These are phyloP conservation scores for Megalopta genalis DNA, from an alignment of 1,140 invertebrate species.

Conservation along the genomic window DNA sequence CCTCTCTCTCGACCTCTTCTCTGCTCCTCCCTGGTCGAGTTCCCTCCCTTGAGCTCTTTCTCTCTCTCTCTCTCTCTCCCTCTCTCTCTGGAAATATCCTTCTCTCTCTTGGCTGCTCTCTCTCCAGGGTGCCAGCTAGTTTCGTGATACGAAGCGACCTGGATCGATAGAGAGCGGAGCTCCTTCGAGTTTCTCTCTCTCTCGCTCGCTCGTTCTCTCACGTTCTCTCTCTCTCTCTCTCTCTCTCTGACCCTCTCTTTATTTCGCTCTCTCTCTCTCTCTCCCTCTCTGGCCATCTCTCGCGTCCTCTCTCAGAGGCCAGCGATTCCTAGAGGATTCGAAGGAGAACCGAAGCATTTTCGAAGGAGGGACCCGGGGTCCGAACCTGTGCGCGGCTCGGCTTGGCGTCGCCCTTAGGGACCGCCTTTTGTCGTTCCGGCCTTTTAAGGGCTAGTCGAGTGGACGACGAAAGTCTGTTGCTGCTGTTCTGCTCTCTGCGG, in stretches of 20 bases:
- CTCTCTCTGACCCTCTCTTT: not conserved
- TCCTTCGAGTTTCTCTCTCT: conserved; percentile 51
- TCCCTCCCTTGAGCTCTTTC: not conserved
- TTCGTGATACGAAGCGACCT: conserved; percentile 62
- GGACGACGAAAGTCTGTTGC: conserved; percentile 49
- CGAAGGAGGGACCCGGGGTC: conserved; percentile 9
- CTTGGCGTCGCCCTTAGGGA: conserved; percentile 24
- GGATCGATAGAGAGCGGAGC: conserved; percentile 63
- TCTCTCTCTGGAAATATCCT: not conserved
- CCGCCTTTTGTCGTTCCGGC: conserved; percentile 53
- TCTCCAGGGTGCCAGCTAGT: conserved; percentile 64
- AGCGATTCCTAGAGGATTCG: conserved; percentile 60
- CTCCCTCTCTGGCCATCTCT: not conserved
- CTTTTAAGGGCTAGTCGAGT: conserved; percentile 56
- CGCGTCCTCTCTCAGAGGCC: conserved; percentile 16
- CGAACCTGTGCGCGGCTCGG: conserved; percentile 24
- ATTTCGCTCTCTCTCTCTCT: conserved; percentile 1
- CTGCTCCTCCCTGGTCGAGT: not conserved
- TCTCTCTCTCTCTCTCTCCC: conserved; percentile 25
- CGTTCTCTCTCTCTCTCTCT: conserved; percentile 5
- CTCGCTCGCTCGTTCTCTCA: too few species aligned
- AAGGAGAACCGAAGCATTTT: conserved; percentile 43
- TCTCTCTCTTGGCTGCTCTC: conserved; percentile 23
- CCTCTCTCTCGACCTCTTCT: not conserved
- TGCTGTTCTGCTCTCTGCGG: conserved; percentile 9